These are phyloP conservation scores for Dicerorhinus sumatrensis DNA, from an alignment of 2,113 vertebrate species.

Conservation along the genomic window DNA sequence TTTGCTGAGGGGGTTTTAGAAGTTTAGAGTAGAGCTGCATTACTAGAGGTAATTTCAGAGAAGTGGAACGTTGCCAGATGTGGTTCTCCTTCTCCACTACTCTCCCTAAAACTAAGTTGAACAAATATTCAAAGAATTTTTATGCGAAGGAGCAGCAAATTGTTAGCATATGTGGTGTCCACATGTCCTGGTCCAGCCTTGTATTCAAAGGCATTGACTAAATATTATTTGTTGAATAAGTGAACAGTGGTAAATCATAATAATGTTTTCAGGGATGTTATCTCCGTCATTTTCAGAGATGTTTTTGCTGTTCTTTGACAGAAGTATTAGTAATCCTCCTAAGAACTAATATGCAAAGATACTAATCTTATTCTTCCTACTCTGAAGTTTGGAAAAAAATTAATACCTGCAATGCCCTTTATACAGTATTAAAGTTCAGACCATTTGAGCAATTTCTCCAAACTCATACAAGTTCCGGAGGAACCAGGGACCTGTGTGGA, in stretches of 20 bases:
- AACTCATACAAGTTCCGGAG: constrained; percentile 2
- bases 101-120: background rate
- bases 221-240: background rate
- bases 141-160: background rate
- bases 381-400: constrained; percentile 19
- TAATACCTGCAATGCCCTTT: background rate
- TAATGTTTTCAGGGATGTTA: background rate
- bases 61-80: background rate
- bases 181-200: background rate
- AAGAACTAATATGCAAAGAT: background rate
- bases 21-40: background rate
- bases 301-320: background rate
- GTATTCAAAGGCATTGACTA: background rate
- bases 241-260: background rate
- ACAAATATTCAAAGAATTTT: background rate
- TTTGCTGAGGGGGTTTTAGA: background rate
- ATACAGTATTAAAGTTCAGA: background rate
- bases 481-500: background rate
- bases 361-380: background rate
- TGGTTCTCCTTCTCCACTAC: background rate
- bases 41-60: background rate
- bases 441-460: background rate
- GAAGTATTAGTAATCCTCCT: background rate
- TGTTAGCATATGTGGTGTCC: background rate
- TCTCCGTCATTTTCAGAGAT: background rate